A percentile compares a stretch with the other conserved stretches of the same genome.
phyloP scores from a whole-genome alignment of 2,113 vertebrate genomes.

The Spheniscus mendiculus region DNA sequence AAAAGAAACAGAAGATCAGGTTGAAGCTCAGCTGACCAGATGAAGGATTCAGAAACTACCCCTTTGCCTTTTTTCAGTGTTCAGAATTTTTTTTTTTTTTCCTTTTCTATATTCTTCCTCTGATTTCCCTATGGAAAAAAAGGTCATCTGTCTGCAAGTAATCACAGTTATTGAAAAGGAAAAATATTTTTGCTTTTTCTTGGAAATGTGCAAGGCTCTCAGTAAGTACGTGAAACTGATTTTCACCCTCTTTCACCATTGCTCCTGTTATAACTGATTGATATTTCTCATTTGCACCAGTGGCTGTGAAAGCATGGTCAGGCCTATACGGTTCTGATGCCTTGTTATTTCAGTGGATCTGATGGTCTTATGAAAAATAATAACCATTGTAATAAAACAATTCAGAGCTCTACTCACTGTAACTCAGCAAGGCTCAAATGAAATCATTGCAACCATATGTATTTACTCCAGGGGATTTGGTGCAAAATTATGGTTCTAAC shows the following conservation, averaged over 20 bases:
- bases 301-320: background rate
- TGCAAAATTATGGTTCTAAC: background rate
- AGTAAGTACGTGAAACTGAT: background rate
- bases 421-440: background rate
- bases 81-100: background rate
- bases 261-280: background rate
- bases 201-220: background rate
- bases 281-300: background rate
- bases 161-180: background rate
- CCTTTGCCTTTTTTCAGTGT: background rate
- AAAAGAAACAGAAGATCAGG: background rate
- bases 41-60: background rate
- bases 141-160: background rate
- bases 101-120: background rate
- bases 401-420: background rate
- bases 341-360: background rate
- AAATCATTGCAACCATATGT: background rate
- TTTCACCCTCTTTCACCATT: background rate
- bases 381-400: background rate
- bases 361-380: background rate
- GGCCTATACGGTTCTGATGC: background rate
- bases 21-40: background rate
- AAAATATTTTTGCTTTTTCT: background rate
- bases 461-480: background rate
- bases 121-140: background rate